Conservation (phyloP, 2,113 vertebrate genomes). For the Tylochromis polylepis region DNA sequence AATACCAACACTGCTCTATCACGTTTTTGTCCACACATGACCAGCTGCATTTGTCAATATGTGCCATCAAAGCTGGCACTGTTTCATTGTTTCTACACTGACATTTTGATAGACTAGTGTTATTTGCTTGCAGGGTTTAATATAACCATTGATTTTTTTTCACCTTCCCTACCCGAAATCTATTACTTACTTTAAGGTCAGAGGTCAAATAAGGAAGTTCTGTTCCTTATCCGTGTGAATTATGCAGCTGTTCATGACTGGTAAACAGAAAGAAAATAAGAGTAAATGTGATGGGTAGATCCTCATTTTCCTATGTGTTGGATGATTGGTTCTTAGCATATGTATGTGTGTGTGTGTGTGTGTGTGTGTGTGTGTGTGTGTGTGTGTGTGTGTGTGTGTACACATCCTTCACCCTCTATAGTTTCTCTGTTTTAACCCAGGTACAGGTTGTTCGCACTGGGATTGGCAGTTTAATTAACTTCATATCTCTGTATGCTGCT, state of each 20-base stretch:
- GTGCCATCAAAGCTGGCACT: constrained; percentile 17
- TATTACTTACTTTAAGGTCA: neutral
- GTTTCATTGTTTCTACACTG: constrained; percentile 29
- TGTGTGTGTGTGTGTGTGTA: neutral
- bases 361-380: no score
- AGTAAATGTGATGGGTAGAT: neutral
- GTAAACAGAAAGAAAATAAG: neutral
- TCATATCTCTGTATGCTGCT: constrained; percentile 50
- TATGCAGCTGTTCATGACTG: neutral
- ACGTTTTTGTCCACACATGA: constrained; percentile 22
- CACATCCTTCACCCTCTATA: neutral
- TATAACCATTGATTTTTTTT: constrained; percentile 48
- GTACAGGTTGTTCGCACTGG: constrained; percentile 26
- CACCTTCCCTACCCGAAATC: neutral
- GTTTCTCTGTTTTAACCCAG: constrained; percentile 3
- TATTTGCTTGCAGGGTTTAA: constrained; percentile 39
- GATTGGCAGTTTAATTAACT: constrained; percentile 70
- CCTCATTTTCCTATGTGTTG: neutral
- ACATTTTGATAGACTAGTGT: constrained; percentile 57
- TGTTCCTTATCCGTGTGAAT: neutral
- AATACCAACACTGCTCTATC: constrained; percentile 9
- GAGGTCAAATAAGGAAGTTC: constrained; percentile 24
- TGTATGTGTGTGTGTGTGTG: neutral
- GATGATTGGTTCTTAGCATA: neutral
- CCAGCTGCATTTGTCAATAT: constrained; percentile 26